Evolutionary conservation across 2,888 invertebrate genomes (phyloP).

Genomic region (Globia sparganii): DNA sequence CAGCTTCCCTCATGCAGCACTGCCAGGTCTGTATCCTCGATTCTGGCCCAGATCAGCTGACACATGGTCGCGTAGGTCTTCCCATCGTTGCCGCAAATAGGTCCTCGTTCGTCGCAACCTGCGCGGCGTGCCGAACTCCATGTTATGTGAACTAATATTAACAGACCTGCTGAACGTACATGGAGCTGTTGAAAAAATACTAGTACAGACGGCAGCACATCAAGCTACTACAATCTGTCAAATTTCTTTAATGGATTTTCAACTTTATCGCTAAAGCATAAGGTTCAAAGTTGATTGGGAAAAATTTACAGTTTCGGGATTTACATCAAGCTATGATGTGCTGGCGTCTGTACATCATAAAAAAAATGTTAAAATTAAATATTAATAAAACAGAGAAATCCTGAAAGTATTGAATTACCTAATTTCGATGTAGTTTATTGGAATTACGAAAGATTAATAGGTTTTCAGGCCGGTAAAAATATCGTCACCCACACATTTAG

Average conservation of each 20-base stretch:
- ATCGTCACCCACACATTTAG: background rate
- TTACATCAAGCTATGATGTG: too few relatives aligned
- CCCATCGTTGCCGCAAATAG: slow-evolving; percentile 72
- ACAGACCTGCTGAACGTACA: slow-evolving; percentile 29
- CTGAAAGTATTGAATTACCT: background rate
- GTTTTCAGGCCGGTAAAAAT: background rate
- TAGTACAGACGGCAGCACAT: too few relatives aligned
- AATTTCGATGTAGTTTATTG: background rate
- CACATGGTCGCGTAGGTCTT: slow-evolving; percentile 70
- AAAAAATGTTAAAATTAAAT: background rate
- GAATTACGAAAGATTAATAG: background rate
- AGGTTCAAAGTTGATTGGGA: too few relatives aligned
- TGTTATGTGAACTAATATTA: slow-evolving; percentile 38
- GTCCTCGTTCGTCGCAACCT: slow-evolving; percentile 34
- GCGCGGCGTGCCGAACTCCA: slow-evolving; percentile 12
- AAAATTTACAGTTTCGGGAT: too few relatives aligned
- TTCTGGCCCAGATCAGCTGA: slow-evolving; percentile 51
- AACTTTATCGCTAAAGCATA: too few relatives aligned
- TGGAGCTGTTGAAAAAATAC: background rate
- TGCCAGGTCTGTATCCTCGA: slow-evolving; percentile 59
- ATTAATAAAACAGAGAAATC: background rate
- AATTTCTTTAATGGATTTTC: too few relatives aligned
- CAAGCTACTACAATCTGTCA: too few relatives aligned
- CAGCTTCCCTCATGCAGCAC: slow-evolving; percentile 61
- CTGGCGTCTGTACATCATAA: too few relatives aligned